Evolutionary conservation across 2,113 vertebrate species (phyloP).

Genomic region (Thunnus maccoyii): DNA sequence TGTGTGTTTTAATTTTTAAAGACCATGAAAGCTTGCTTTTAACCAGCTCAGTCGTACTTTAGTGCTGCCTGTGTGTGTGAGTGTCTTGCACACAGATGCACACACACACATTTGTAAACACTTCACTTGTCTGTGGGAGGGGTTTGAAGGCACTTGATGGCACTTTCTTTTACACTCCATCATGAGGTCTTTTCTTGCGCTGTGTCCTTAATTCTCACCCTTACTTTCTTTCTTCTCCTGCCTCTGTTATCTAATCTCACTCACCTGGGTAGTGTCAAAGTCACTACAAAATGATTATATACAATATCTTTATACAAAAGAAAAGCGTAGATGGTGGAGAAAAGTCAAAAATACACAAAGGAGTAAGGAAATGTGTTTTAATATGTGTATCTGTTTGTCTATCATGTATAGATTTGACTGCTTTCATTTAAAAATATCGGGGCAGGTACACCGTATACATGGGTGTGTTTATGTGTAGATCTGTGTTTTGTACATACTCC

Average conservation of each 20-base stretch:
- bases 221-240: background rate
- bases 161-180: slow-evolving; percentile 59
- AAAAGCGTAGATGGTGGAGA: no score
- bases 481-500: slow-evolving; percentile 42
- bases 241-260: no score
- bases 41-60: slow-evolving; percentile 61
- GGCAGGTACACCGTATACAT: background rate
- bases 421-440: background rate
- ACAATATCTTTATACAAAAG: no score
- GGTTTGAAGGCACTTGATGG: slow-evolving; percentile 69
- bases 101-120: background rate
- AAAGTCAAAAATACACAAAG: no score
- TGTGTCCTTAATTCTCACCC: background rate
- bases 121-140: slow-evolving; percentile 50
- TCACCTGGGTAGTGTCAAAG: no score
- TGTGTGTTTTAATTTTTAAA: slow-evolving; percentile 73
- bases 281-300: no score
- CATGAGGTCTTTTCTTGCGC: slow-evolving; percentile 56
- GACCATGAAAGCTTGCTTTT: slow-evolving; percentile 73
- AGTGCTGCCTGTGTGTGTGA: slow-evolving; percentile 24
- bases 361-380: no score
- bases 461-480: slow-evolving; percentile 16
- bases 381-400: background rate
- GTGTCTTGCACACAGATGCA: background rate
- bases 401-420: background rate